Conservation (phyloP, 2,113 vertebrate genomes). For the Struthidea cinerea region DNA sequence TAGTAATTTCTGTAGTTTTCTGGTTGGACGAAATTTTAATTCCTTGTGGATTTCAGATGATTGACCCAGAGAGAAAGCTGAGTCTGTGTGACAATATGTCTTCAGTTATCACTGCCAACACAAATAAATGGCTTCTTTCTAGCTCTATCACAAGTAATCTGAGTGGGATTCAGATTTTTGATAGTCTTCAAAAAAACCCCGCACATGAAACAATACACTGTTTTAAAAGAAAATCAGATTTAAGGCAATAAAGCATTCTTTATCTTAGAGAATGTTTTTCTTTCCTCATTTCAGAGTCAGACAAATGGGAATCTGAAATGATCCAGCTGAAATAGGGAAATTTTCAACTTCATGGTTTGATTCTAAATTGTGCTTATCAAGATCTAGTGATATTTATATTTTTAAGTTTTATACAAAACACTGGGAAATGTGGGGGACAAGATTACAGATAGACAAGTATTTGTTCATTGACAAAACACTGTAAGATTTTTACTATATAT, state of each 20-base stretch:
- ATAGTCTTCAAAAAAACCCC: constrained; percentile 70
- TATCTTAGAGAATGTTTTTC: constrained; percentile 62
- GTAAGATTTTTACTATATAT: not conserved
- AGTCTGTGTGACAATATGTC: constrained; percentile 75
- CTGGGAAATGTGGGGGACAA: not conserved
- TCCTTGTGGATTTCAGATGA: constrained; percentile 70
- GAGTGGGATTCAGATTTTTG: constrained; percentile 77
- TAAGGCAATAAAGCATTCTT: constrained; percentile 61
- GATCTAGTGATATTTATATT: not conserved
- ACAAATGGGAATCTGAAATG: constrained; percentile 16
- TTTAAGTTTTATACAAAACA: not conserved
- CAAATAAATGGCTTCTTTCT: constrained; percentile 76
- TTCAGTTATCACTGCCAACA: constrained; percentile 78
- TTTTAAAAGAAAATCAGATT: constrained; percentile 64
- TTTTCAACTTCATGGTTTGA: not conserved
- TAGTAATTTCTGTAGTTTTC: constrained; percentile 52
- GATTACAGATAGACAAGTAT: not conserved
- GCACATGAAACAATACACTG: constrained; percentile 73
- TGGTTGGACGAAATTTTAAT: constrained; percentile 61
- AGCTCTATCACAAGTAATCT: constrained; percentile 75
- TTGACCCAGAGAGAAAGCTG: constrained; percentile 72
- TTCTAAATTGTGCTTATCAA: not conserved
- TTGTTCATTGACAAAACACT: not conserved
- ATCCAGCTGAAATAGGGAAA: constrained; percentile 42
- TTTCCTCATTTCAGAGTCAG: constrained; percentile 33